Evolutionary conservation across 2,113 vertebrate genomes (phyloP).

Genomic region (Tenrec ecaudatus): DNA sequence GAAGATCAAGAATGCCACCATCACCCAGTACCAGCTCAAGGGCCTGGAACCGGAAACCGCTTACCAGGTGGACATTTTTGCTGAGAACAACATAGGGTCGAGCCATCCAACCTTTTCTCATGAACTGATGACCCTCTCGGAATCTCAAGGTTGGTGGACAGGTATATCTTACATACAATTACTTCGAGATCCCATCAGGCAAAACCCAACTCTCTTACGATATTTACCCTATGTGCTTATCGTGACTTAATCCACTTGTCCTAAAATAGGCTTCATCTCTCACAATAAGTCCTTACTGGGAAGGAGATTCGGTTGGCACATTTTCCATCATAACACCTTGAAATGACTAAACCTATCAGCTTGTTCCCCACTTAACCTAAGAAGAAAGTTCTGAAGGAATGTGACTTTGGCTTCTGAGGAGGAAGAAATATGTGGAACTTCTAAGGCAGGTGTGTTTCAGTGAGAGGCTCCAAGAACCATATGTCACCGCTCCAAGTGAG

Average conservation of each 20-base stretch:
- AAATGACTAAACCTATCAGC: neutral
- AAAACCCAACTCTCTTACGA: neutral
- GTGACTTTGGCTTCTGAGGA: neutral
- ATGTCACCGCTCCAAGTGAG: neutral
- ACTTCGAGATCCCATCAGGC: conserved; percentile 25
- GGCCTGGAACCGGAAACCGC: conserved; percentile 89
- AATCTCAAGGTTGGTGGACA: conserved; percentile 84
- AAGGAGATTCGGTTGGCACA: neutral
- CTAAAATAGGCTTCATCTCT: neutral
- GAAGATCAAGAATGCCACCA: conserved; percentile 88
- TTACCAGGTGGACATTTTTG: conserved; percentile 91
- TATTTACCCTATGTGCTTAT: neutral
- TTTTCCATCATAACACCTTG: conserved; percentile 21
- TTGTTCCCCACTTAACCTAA: neutral
- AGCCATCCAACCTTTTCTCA: conserved; percentile 85
- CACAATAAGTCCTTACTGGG: neutral
- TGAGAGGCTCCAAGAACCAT: neutral
- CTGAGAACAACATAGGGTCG: conserved; percentile 91
- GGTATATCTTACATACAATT: neutral
- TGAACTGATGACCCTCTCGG: conserved; percentile 87
- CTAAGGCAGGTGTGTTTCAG: neutral
- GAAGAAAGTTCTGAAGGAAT: neutral
- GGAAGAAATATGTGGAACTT: neutral
- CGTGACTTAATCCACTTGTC: neutral
- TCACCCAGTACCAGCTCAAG: conserved; percentile 90